phyloP scores from a whole-genome alignment of 2,888 invertebrate genomes.

The Baccha elongata region DNA sequence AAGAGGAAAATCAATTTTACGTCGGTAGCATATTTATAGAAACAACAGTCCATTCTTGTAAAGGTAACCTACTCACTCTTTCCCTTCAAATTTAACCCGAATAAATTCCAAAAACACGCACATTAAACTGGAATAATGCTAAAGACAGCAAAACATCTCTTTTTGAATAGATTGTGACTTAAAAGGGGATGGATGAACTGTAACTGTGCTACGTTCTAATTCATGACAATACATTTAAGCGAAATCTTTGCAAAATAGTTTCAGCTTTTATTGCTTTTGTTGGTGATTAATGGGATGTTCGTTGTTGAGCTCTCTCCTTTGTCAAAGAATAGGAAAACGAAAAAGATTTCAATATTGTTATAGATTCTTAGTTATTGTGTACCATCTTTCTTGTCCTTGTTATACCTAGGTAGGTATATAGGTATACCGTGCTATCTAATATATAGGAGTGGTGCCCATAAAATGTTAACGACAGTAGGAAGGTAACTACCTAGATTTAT shows the following conservation, averaged over 20 bases:
- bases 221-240: slow-evolving; percentile 29
- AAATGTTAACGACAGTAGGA: slow-evolving; percentile 2
- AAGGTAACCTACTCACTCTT: no score
- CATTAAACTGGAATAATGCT: slow-evolving; percentile 15
- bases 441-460: not conserved
- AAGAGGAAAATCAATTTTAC: no score
- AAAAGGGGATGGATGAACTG: slow-evolving; percentile 23
- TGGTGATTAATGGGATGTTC: slow-evolving; percentile 34
- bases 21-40: no score
- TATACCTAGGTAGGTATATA: not conserved
- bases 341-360: slow-evolving; percentile 19
- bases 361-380: slow-evolving; percentile 2
- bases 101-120: slow-evolving; percentile 28
- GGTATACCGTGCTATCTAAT: slow-evolving; percentile 1
- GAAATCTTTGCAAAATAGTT: slow-evolving; percentile 40
- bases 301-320: slow-evolving; percentile 6
- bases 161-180: not conserved
- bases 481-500: not conserved
- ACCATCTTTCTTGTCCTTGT: slow-evolving; percentile 15
- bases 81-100: slow-evolving; percentile 8
- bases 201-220: slow-evolving; percentile 32
- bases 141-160: slow-evolving; percentile 21
- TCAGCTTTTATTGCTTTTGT: slow-evolving; percentile 42
- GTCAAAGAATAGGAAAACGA: slow-evolving; percentile 1
- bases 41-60: not conserved